Evolutionary conservation across 2,113 vertebrate species (phyloP).

Genomic region (Apodemus sylvaticus): DNA sequence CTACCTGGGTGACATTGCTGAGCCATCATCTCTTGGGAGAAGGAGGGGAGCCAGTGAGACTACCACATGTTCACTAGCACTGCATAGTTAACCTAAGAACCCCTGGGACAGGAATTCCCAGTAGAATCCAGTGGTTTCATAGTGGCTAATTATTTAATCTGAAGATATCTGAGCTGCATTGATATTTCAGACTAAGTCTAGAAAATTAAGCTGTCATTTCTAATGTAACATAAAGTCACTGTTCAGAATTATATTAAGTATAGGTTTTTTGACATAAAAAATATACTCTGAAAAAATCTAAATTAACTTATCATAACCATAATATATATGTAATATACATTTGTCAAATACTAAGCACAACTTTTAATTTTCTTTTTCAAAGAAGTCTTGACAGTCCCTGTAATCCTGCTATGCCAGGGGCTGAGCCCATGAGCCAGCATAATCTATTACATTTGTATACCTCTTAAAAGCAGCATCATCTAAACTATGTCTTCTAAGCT

Average conservation of each 20-base stretch:
- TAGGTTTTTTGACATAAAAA: constrained; percentile 40
- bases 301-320: constrained; percentile 8
- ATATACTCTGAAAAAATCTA: background rate
- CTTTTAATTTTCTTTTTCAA: background rate
- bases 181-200: constrained; percentile 36
- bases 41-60: background rate
- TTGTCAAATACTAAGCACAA: background rate
- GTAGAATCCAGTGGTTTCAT: background rate
- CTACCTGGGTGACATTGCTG: background rate
- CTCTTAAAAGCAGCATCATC: constrained; percentile 7
- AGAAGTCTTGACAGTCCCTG: background rate
- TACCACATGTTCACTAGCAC: background rate
- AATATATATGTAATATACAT: background rate
- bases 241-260: constrained; percentile 5
- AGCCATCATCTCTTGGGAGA: background rate
- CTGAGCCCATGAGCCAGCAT: background rate
- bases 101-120: background rate
- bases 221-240: constrained; percentile 34
- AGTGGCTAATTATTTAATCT: background rate
- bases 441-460: background rate
- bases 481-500: background rate
- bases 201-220: background rate
- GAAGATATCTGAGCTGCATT: background rate
- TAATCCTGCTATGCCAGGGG: background rate
- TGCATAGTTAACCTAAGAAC: background rate